Evolutionary conservation across 2,797 vertebrate genomes (phyloP).

Genomic region (Characodon lateralis): DNA sequence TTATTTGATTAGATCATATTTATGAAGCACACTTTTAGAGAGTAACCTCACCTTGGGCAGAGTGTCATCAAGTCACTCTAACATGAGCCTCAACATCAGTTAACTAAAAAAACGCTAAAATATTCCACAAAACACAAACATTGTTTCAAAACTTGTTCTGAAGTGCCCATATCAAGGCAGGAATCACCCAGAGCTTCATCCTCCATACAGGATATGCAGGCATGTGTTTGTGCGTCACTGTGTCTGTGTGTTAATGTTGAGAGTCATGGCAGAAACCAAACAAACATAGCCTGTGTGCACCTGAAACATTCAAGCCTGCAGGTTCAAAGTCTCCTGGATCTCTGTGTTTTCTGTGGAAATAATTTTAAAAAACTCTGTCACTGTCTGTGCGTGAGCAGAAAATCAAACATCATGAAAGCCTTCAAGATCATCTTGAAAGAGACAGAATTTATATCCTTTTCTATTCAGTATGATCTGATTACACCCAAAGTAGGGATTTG

Average conservation of each 20-base stretch:
- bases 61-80: neutral
- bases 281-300: constrained; percentile 67
- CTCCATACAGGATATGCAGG: neutral
- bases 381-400: neutral
- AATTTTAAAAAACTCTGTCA: neutral
- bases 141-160: constrained; percentile 3
- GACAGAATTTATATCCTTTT: neutral
- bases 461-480: neutral
- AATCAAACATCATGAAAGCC: neutral
- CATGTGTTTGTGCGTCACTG: constrained; percentile 8
- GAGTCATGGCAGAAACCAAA: constrained; percentile 55
- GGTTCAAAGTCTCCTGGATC: constrained; percentile 53
- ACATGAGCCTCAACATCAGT: neutral
- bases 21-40: neutral
- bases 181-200: neutral
- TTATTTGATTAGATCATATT: neutral
- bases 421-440: neutral
- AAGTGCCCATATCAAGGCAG: neutral
- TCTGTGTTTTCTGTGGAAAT: constrained; percentile 5
- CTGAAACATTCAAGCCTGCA: constrained; percentile 56
- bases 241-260: constrained; percentile 31
- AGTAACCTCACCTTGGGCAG: neutral
- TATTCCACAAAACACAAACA: neutral
- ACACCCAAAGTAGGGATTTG: neutral
- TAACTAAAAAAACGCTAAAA: neutral